Percentiles rank a stretch among this genome's conserved stretches.
Evolutionary conservation across 92 coral and sea anemone genomes (phyloP).

Genomic region (Muricea muricata): DNA sequence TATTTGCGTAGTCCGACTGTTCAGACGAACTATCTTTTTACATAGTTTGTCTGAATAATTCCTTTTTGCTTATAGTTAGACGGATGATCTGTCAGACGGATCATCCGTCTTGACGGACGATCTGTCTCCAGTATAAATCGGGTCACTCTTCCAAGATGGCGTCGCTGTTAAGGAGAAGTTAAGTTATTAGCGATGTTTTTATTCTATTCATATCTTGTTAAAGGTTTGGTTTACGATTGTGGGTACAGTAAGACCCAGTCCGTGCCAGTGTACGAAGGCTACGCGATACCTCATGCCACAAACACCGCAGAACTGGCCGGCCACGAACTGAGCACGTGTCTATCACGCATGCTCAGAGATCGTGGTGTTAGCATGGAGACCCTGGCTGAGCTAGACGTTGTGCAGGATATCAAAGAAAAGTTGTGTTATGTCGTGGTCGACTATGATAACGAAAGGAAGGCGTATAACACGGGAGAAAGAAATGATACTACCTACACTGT

Average conservation of each 20-base stretch:
- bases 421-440: slow-evolving; percentile 90
- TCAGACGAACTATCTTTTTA: no score
- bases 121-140: no score
- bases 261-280: slow-evolving; percentile 97
- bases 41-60: no score
- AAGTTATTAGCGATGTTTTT: no score
- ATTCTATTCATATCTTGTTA: no score
- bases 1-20: no score
- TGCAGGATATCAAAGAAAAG: slow-evolving; percentile 90
- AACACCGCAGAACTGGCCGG: slow-evolving; percentile 91
- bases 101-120: no score
- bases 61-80: no score
- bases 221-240: slow-evolving; percentile 94
- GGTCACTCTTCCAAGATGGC: no score
- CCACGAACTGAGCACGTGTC: slow-evolving; percentile 76
- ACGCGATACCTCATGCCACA: slow-evolving; percentile 97
- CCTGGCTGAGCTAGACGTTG: slow-evolving; percentile 87
- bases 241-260: slow-evolving; percentile 95
- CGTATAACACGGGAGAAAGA: slow-evolving; percentile 78
- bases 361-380: slow-evolving; percentile 89
- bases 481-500: slow-evolving; percentile 83
- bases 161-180: no score
- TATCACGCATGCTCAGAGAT: slow-evolving; percentile 82
- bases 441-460: slow-evolving; percentile 77
- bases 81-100: no score